phyloP scores from a whole-genome alignment of 1,140 invertebrate genomes.

The Calephelis nemesis region DNA sequence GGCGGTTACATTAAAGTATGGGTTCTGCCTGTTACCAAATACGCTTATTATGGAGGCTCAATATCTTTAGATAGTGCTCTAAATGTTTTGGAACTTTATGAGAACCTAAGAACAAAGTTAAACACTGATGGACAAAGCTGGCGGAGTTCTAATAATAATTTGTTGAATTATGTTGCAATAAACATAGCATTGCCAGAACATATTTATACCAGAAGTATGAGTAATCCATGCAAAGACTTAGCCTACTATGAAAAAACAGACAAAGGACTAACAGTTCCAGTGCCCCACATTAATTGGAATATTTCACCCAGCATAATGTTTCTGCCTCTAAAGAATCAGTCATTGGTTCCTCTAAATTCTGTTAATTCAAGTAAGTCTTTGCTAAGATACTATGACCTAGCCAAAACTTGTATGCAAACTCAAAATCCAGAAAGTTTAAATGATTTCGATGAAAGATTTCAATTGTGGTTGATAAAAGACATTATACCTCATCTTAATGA shows the following conservation, averaged over 20 bases:
- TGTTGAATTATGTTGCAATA: slow-evolving; percentile 47
- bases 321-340: slow-evolving; percentile 54
- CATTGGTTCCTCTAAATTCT: slow-evolving; percentile 44
- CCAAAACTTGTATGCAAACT: slow-evolving; percentile 46
- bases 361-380: slow-evolving; percentile 41
- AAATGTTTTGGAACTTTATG: slow-evolving; percentile 47
- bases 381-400: slow-evolving; percentile 53
- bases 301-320: slow-evolving; percentile 45
- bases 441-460: slow-evolving; percentile 54
- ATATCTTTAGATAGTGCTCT: slow-evolving; percentile 46
- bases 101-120: slow-evolving; percentile 49
- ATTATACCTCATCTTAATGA: slow-evolving; percentile 59
- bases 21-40: slow-evolving; percentile 56
- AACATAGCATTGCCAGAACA: slow-evolving; percentile 40
- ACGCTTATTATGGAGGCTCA: slow-evolving; percentile 55
- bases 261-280: slow-evolving; percentile 44
- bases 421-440: slow-evolving; percentile 26
- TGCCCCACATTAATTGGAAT: slow-evolving; percentile 55
- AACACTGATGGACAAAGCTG: slow-evolving; percentile 51
- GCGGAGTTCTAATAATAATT: slow-evolving; percentile 38
- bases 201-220: slow-evolving; percentile 30
- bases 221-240: slow-evolving; percentile 45
- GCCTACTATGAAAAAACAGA: slow-evolving; percentile 53
- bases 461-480: slow-evolving; percentile 48
- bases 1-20: slow-evolving; percentile 62